A percentile compares a stretch with the other conserved stretches of the same genome.
Evolutionary conservation across 2,888 invertebrate genomes (phyloP).

Genomic region (Melinaea menophilus): DNA sequence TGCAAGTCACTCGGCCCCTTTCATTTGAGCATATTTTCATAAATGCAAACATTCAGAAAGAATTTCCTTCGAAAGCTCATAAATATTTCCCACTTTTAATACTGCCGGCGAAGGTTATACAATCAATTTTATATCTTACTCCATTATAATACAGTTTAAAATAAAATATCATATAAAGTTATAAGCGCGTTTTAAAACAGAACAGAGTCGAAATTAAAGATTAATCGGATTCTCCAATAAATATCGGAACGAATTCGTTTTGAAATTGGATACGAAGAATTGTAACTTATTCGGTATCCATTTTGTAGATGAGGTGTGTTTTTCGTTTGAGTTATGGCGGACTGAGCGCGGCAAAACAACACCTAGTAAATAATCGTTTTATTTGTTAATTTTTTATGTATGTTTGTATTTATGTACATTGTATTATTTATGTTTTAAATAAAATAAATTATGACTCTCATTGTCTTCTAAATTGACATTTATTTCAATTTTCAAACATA

Average conservation of each 20-base stretch:
- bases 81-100: slow-evolving; percentile 76
- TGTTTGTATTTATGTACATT: no score
- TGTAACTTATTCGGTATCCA: slow-evolving; percentile 70
- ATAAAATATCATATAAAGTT: slow-evolving; percentile 39
- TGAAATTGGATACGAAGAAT: slow-evolving; percentile 74
- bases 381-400: background rate
- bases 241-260: slow-evolving; percentile 70
- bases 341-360: slow-evolving; percentile 7
- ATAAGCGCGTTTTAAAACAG: slow-evolving; percentile 72
- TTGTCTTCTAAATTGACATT: no score
- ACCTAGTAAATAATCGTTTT: background rate
- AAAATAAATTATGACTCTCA: no score
- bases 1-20: slow-evolving; percentile 49
- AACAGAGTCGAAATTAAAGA: slow-evolving; percentile 67
- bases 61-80: slow-evolving; percentile 77
- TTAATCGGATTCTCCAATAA: slow-evolving; percentile 74
- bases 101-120: slow-evolving; percentile 42
- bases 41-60: slow-evolving; percentile 77
- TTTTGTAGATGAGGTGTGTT: slow-evolving; percentile 73
- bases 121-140: slow-evolving; percentile 41
- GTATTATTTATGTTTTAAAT: no score
- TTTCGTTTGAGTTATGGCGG: slow-evolving; percentile 52
- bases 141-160: slow-evolving; percentile 36
- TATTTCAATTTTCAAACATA: no score
- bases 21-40: slow-evolving; percentile 76